phyloP scores from a whole-genome alignment of 2,797 vertebrate species.

The Molothrus ater region DNA sequence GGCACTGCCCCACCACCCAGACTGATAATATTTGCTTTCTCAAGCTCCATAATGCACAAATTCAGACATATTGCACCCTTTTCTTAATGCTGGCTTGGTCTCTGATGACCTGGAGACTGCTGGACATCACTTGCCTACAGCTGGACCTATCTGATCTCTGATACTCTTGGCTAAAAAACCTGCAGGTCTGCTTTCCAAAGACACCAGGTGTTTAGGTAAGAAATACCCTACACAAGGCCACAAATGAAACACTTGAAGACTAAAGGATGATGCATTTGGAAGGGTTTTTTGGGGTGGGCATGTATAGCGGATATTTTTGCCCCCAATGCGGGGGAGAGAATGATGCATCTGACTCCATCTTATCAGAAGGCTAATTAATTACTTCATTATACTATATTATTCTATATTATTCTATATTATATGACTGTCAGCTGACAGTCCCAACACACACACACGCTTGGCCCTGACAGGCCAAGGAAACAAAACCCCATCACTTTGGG shows the following conservation, averaged over 20 bases:
- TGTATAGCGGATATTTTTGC: not conserved
- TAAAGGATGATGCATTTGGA: not conserved
- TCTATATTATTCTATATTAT: no score
- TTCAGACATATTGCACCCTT: not conserved
- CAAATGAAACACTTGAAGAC: not conserved
- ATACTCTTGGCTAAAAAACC: not conserved
- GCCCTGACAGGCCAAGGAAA: no score
- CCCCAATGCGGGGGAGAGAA: rapidly evolving
- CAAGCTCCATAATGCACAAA: not conserved
- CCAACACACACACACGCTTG: no score
- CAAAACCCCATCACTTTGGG: no score
- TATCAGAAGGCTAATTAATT: not conserved
- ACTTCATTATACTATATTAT: not conserved
- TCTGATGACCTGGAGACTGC: not conserved
- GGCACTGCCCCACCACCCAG: not conserved
- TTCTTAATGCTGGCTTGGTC: not conserved
- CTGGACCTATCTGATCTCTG: rapidly evolving
- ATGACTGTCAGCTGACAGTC: no score
- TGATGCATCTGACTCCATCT: not conserved
- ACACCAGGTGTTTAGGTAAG: not conserved
- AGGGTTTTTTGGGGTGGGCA: not conserved
- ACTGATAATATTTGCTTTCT: not conserved
- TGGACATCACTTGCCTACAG: not conserved
- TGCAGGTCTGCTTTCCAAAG: not conserved
- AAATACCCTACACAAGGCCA: not conserved